Evolutionary conservation across 2,113 vertebrate species (phyloP), one percentile per base, ranked within the genome.

Genomic region (human): DNA sequence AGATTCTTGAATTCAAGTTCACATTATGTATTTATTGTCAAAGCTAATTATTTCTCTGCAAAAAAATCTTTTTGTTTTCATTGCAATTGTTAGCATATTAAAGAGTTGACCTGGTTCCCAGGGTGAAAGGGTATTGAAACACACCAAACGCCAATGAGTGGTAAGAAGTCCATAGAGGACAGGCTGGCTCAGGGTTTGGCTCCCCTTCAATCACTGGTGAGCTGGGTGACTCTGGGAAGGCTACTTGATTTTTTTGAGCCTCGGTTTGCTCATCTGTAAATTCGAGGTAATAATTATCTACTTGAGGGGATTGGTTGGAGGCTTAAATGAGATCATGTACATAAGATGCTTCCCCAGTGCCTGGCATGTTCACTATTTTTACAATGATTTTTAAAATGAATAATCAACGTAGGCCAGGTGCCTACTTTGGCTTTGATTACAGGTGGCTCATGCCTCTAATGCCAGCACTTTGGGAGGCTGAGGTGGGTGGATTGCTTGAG

Each of bases 71-170:
- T 90, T 48, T 27, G 52, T 59, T 97, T 94, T 45, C 48, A 59
- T 78, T 87, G 93, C 80, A 90, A 83, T 50, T 79, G 16, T 64
- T 68, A 94, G 40, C 25, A 90, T 11, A 32, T 73, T 73, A 68
- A 75, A 92, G 73, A 70, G 57, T 68, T 82, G 25, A 35, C 55
- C 82, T 68, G 23, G 79, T 92, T 91, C 81, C 52, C 89, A 89
- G 59, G 23, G 78, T 61, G 25, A 81, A 83, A 97, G 22, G 23
- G 20, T 94, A 86, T 86, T 96, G 78, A 96, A 96, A 88, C n/a
- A 94, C 25, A 35, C 38, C 48, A 48, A 84, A 86, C 32, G n/a
- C 18, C 48, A n/a, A 30, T 48, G 43, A 85, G 22, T 48, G 45
- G 18, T 89, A 13, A 68, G n/a, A 87, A 32, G 52, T 92, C 55